Conservation (phyloP, 2,888 invertebrate genomes). For the Busseola fusca region DNA sequence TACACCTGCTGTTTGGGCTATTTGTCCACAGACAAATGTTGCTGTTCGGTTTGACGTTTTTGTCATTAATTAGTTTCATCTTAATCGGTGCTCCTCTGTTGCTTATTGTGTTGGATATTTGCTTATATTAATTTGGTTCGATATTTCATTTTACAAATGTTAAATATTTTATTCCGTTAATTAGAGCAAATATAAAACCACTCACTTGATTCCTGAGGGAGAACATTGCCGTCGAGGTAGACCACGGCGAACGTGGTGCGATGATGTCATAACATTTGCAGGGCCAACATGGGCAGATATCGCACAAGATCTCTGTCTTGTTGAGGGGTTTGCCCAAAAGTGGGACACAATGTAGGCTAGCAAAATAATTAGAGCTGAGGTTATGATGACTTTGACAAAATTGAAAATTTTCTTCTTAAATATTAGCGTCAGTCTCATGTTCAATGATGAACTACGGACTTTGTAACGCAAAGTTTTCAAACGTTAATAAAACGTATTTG, state of each 20-base stretch:
- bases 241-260: too few species aligned
- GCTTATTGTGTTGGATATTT: slow-evolving; percentile 33
- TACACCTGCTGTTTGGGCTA: slow-evolving; percentile 81
- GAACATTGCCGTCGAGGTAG: too few species aligned
- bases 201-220: too few species aligned
- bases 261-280: too few species aligned
- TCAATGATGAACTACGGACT: slow-evolving; percentile 10
- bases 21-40: slow-evolving; percentile 77
- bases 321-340: too few species aligned
- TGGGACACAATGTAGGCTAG: too few species aligned
- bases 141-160: background rate
- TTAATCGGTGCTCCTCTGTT: slow-evolving; percentile 58
- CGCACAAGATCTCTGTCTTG: too few species aligned
- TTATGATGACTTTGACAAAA: background rate
- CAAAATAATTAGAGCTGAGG: background rate
- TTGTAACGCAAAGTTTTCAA: slow-evolving; percentile 32
- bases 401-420: background rate
- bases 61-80: slow-evolving; percentile 69
- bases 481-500: slow-evolving; percentile 40
- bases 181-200: background rate
- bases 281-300: too few species aligned
- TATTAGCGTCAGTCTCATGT: slow-evolving; percentile 1
- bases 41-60: slow-evolving; percentile 72
- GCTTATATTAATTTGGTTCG: slow-evolving; percentile 14
- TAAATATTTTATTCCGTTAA: background rate